Evolutionary conservation across 2,888 invertebrate genomes (phyloP), one percentile per base, ranked within the genome.

Genomic region (Acleris cristana): DNA sequence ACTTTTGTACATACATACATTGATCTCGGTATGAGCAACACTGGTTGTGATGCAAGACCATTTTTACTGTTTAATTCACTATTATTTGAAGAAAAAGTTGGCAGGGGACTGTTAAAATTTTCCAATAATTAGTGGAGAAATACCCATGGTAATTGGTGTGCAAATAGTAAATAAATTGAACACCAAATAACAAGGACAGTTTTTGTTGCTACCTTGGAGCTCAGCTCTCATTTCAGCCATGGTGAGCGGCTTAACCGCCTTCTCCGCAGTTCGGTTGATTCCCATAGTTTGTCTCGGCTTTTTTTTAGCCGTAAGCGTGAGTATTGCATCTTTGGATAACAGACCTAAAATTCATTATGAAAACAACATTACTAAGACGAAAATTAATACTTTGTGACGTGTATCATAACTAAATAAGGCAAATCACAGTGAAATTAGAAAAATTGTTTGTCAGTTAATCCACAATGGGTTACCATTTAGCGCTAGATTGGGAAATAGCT

Each of bases 211-310:
- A 90, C 90, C 82, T 75, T 73, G 62, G 21, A 88, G 72, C 58
- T 77, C 77, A 69, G 83, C 79, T 69, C 72, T 82, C 83, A 91
- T 84, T 81, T 90, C 86, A 14, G 87, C 89, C 6, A 88, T 77
- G 30, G 87, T 89, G 66, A 88, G 71, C 2, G 89, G 88, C 72
- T 83, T 88, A 0, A 78, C 12, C 7, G 73, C 70, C 70, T 86
- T 89, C 57, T 83, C 86, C 45, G 81, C 64, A 14, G 87, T 88
- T 3, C 75, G 77, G n/a, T 81, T 76, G 8, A 78, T 74, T 14
- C 71, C 72, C 21, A 79, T 75, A 3, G 81, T 84, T 10, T 74
- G 70, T 4, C 83, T 78, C 16, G 84, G 80, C 59, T 85, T 78
- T 65, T 89, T 90, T 69, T 79, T 83, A 3, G 77, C 80, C 7